These are phyloP conservation scores for Gymnarchus niloticus DNA, from an alignment of 2,113 vertebrate genomes.

Conservation along the genomic window DNA sequence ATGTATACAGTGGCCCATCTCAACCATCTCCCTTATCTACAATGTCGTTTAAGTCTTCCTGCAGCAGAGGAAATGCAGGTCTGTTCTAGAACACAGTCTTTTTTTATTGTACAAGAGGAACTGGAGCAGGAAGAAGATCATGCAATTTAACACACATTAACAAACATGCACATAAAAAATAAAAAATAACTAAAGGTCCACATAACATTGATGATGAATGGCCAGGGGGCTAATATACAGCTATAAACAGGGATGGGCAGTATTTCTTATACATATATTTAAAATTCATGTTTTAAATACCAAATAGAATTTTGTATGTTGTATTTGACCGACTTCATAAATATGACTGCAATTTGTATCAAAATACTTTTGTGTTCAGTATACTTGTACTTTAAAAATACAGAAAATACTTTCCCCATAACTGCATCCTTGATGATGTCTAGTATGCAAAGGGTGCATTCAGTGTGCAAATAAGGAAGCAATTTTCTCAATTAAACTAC, in stretches of 20 bases:
- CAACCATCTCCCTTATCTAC: conserved; percentile 49
- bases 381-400: no score
- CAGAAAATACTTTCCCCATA: no score
- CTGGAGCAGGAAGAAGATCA: conserved; percentile 29
- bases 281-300: no score
- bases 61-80: conserved; percentile 50
- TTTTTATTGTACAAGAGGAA: conserved; percentile 44
- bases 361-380: no score
- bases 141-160: conserved; percentile 30
- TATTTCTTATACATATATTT: no score
- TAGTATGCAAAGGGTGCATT: no score
- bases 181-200: conserved; percentile 2
- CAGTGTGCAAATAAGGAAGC: no score
- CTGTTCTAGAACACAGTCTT: conserved; percentile 31
- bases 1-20: not conserved
- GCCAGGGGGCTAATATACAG: not conserved
- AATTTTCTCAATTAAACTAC: no score
- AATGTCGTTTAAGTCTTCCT: conserved; percentile 45
- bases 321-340: no score
- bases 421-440: no score
- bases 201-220: not conserved
- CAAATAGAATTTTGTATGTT: no score
- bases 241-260: not conserved
- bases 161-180: conserved; percentile 4
- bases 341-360: no score